Evolutionary conservation across 2,888 invertebrate species (phyloP).

Genomic region (Taphrorychus bicolor): DNA sequence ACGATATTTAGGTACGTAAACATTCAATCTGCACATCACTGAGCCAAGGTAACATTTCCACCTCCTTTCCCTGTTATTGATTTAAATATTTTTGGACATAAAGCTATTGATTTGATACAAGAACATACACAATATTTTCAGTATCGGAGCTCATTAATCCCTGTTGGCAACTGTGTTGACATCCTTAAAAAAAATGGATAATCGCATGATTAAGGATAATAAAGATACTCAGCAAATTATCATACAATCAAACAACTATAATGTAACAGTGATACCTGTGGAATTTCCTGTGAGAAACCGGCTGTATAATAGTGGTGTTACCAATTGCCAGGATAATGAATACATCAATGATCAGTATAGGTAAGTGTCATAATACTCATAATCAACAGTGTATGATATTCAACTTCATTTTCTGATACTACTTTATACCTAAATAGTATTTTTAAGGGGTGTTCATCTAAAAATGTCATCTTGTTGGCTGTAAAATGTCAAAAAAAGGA

Average conservation of each 20-base stretch:
- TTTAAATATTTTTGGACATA: neutral
- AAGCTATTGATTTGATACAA: neutral
- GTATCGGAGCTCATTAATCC: neutral
- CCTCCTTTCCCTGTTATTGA: neutral
- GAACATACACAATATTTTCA: neutral
- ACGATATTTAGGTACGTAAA: neutral
- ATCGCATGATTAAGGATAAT: conserved; percentile 26
- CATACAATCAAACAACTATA: conserved; percentile 49
- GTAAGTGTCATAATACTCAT: no score
- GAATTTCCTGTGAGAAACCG: conserved; percentile 51
- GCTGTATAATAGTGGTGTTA: no score
- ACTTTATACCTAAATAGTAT: no score
- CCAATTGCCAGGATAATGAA: conserved; percentile 49
- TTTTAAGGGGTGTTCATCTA: no score
- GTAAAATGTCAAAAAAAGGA: no score
- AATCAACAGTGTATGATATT: no score
- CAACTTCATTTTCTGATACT: no score
- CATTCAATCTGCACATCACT: neutral
- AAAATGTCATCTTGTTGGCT: no score
- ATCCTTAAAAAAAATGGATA: conserved; percentile 20
- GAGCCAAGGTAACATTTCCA: neutral
- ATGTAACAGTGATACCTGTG: conserved; percentile 53
- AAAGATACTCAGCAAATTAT: conserved; percentile 50
- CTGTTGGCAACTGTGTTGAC: no score
- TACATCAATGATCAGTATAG: conserved; percentile 54